Percentiles rank a stretch among this genome's conserved stretches.
These are phyloP conservation scores for Cyphomyrus discorhynchus DNA, from an alignment of 2,113 vertebrate species.

Conservation along the genomic window DNA sequence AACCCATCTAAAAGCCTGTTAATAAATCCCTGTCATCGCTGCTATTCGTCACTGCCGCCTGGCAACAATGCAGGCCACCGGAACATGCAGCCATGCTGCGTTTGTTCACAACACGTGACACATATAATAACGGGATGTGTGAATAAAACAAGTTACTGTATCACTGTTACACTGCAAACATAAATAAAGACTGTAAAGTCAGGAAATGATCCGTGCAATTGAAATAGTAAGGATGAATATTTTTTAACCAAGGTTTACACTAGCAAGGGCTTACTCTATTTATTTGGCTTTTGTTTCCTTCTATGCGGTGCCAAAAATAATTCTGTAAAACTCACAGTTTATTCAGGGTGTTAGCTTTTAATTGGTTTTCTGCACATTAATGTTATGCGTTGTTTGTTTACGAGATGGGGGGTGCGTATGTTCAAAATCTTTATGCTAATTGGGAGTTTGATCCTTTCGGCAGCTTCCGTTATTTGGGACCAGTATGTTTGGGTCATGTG, in stretches of 20 bases:
- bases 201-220: slow-evolving; percentile 38
- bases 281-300: neutral
- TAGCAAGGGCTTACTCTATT: neutral
- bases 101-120: neutral
- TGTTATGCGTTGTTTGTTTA: neutral
- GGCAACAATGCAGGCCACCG: slow-evolving; percentile 24
- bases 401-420: slow-evolving; percentile 30
- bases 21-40: slow-evolving; percentile 52
- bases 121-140: neutral
- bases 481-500: neutral
- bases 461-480: slow-evolving; percentile 19
- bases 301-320: neutral
- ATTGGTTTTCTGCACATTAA: neutral
- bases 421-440: slow-evolving; percentile 34
- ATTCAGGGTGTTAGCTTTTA: neutral
- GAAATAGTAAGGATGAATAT: slow-evolving; percentile 10
- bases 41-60: slow-evolving; percentile 47
- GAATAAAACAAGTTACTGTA: slow-evolving; percentile 36
- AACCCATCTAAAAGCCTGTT: slow-evolving; percentile 47
- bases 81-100: slow-evolving; percentile 16
- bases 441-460: neutral
- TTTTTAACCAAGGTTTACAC: neutral
- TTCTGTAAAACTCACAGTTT: neutral
- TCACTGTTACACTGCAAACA: slow-evolving; percentile 42
- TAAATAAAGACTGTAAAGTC: slow-evolving; percentile 43